Percentiles rank a stretch among this genome's conserved stretches.
These are phyloP conservation scores for Aethina tumida DNA, from an alignment of 1,140 invertebrate genomes.

Conservation along the genomic window DNA sequence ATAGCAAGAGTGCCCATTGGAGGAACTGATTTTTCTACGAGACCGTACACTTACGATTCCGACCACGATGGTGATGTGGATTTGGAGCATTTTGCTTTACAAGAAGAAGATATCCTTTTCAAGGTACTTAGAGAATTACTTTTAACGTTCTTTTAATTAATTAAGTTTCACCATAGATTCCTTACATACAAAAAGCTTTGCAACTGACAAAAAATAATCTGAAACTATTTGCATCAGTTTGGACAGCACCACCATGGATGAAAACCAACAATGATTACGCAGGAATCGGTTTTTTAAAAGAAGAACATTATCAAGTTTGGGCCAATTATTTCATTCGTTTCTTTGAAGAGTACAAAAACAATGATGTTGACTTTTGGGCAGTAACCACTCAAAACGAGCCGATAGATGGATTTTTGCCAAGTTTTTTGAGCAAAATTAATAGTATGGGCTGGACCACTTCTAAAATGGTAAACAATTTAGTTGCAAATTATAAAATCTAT, in stretches of 20 bases:
- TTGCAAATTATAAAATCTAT: too few relatives aligned
- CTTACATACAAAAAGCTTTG: slow-evolving; percentile 6
- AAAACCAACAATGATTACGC: slow-evolving; percentile 64
- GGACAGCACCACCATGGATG: slow-evolving; percentile 90
- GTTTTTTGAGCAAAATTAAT: too few relatives aligned
- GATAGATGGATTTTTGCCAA: too few relatives aligned
- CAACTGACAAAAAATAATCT: slow-evolving; percentile 30
- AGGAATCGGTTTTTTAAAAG: slow-evolving; percentile 47
- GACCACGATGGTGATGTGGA: slow-evolving; percentile 21
- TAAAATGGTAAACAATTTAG: too few relatives aligned
- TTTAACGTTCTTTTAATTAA: not conserved
- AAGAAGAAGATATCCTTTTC: slow-evolving; percentile 35
- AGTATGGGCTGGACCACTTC: too few relatives aligned
- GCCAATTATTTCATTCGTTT: too few relatives aligned
- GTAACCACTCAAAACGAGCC: too few relatives aligned
- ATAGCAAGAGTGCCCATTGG: slow-evolving; percentile 70
- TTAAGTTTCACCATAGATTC: slow-evolving; percentile 9
- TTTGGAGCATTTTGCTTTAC: slow-evolving; percentile 33
- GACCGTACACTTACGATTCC: slow-evolving; percentile 61
- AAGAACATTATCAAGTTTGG: slow-evolving; percentile 18
- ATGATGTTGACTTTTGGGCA: too few relatives aligned
- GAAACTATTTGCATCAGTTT: slow-evolving; percentile 47
- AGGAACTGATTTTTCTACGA: slow-evolving; percentile 69
- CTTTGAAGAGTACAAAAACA: too few relatives aligned
- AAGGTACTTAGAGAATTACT: too few relatives aligned